These are phyloP conservation scores for Plebejus melissa DNA, from an alignment of 2,888 invertebrate species.

Conservation along the genomic window DNA sequence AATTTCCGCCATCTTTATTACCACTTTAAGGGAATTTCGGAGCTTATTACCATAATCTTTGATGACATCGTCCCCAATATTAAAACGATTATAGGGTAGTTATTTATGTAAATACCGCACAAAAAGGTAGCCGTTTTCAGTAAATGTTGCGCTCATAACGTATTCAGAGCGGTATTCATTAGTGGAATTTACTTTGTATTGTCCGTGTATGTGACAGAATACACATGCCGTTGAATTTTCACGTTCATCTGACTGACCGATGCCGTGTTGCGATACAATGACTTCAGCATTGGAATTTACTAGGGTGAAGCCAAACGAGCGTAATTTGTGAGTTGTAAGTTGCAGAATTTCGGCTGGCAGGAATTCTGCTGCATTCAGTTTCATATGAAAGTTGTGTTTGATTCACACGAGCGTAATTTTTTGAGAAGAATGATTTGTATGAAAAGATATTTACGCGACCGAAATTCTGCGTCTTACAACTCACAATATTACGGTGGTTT, in stretches of 20 bases:
- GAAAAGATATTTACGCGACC: no score
- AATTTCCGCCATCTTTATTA: constrained; percentile 18
- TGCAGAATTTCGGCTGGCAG: no score
- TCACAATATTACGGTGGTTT: no score
- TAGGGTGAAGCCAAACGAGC: no score
- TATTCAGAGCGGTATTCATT: not conserved
- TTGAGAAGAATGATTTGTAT: no score
- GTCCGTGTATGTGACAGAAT: not conserved
- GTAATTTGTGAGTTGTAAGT: no score
- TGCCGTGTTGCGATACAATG: not conserved
- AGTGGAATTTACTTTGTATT: constrained; percentile 8
- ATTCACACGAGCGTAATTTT: no score
- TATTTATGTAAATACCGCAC: constrained; percentile 1
- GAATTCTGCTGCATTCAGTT: no score
- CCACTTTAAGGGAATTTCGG: not conserved
- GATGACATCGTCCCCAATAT: not conserved
- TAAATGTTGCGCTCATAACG: not conserved
- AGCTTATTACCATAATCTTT: constrained; percentile 3
- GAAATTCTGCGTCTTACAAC: no score
- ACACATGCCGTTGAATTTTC: not conserved
- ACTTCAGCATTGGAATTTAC: not conserved
- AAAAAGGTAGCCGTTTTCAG: not conserved
- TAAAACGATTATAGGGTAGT: constrained; percentile 3
- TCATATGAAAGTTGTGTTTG: no score
- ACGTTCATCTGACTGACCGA: not conserved